Percentiles rank a stretch among this genome's conserved stretches.
Conservation (phyloP, 2,797 vertebrate species). For the Danio tinwini region DNA sequence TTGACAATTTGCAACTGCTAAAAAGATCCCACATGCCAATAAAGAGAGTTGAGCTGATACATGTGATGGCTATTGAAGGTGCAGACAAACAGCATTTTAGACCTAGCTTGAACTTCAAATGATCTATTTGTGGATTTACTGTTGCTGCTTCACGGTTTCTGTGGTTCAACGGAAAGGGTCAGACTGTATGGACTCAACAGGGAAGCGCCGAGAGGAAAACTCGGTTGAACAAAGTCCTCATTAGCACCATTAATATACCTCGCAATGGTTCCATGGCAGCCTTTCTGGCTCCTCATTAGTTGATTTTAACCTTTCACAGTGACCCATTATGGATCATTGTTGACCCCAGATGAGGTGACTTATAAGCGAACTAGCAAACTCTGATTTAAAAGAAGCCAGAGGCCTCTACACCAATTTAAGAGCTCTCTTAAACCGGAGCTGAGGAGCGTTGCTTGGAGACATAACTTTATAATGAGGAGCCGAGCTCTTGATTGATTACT, state of each 20-base stretch:
- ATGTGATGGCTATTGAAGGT: neutral
- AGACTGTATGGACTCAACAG: conserved; percentile 11
- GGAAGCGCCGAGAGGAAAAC: conserved; percentile 9
- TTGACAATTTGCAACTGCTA: conserved; percentile 5
- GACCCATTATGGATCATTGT: conserved; percentile 51
- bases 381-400: conserved; percentile 20
- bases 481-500: conserved; percentile 27
- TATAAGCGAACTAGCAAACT: conserved; percentile 25
- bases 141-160: conserved; percentile 11
- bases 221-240: conserved; percentile 46
- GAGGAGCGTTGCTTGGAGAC: conserved; percentile 25
- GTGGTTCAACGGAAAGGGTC: conserved; percentile 35
- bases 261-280: conserved; percentile 33
- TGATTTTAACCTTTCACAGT: conserved; percentile 54
- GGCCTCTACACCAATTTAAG: conserved; percentile 39
- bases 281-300: conserved; percentile 31
- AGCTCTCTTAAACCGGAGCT: conserved; percentile 30
- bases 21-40: conserved; percentile 9
- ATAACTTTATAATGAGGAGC: conserved; percentile 40
- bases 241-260: conserved; percentile 46
- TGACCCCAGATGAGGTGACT: conserved; percentile 36
- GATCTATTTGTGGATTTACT: conserved; percentile 18
- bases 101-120: conserved; percentile 10
- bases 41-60: conserved; percentile 4
- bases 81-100: neutral